Evolutionary conservation across 1,140 invertebrate species (phyloP), one percentile per base, ranked within the genome.

Genomic region (Cyclargus thomasi): DNA sequence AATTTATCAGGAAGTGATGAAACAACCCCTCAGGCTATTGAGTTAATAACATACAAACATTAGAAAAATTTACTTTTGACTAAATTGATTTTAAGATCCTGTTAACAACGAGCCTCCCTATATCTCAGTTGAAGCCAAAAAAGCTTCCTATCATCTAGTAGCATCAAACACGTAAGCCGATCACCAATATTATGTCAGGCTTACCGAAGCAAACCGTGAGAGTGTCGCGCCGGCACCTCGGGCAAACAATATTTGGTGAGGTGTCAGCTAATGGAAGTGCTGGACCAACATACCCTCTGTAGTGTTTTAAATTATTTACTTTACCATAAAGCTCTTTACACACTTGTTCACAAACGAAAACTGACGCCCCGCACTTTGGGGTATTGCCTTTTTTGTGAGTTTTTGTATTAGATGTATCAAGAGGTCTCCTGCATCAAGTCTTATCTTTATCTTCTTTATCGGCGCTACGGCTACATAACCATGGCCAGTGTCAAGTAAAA

Each of bases 231-330:
- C 81, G 78, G 81, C 82, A 83, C 85, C 81, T 85, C 73, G 73
- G 80, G 67, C 77, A 89, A 87, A 89, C 77, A 86, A 82, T 74
- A 85, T 85, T 87, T 84, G 75, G 75, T 74, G 70, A 88, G 86
- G 83, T 87, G 86, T 88, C 83, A 83, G 76, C 84, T 90, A 90
- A 90, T 90, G 87, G 87, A 86, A 90, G 87, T 90, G 87, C 84
- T 87, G 75, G 78, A 76, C 85, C 78, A 86, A 90, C 81, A 90
- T 70, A 71, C 79, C 74, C 78, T 68, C 78, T 85, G 78, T 82
- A 85, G 84, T 90, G 84, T 90, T 87, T 88, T 88, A 90, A 90
- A 87, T 73, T 90, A 84, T 90, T 90, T 90, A 73, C 81, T 79
- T 78, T 83, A 81, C 83, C 85, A 87, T 88, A 86, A 87, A 90